Percentiles rank a stretch among this genome's conserved stretches.
Evolutionary conservation across 1,140 invertebrate genomes (phyloP).

Genomic region (Vanessa tameamea): DNA sequence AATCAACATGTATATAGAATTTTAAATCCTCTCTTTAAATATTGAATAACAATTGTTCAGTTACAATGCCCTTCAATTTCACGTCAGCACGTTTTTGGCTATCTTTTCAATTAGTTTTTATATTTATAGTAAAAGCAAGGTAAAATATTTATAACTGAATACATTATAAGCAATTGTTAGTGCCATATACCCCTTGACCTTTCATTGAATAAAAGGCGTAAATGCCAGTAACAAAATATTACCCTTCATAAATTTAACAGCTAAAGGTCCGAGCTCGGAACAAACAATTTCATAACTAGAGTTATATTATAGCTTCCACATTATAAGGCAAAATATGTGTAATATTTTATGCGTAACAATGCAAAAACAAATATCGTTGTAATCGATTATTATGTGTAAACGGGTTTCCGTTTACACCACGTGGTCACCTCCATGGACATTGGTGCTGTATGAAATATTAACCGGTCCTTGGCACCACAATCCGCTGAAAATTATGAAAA

Average conservation of each 20-base stretch:
- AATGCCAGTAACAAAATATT: constrained; percentile 11
- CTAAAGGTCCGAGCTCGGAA: constrained; percentile 2
- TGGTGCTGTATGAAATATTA: too few relatives aligned
- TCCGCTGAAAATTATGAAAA: too few relatives aligned
- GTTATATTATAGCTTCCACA: background rate
- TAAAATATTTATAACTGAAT: constrained; percentile 15
- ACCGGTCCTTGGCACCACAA: too few relatives aligned
- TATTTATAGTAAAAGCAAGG: constrained; percentile 12
- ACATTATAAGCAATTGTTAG: constrained; percentile 19
- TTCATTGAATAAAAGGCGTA: constrained; percentile 17
- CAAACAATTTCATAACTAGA: constrained; percentile 1
- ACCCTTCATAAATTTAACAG: constrained; percentile 4
- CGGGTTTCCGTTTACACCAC: too few relatives aligned
- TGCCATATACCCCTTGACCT: constrained; percentile 16
- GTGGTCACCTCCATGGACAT: too few relatives aligned
- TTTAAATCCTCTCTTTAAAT: background rate
- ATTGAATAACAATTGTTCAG: background rate
- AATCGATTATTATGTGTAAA: too few relatives aligned
- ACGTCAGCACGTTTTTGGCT: constrained; percentile 2
- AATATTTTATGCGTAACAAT: background rate
- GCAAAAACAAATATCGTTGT: background rate
- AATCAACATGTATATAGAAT: background rate
- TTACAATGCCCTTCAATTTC: constrained; percentile 6
- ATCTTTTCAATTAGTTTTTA: constrained; percentile 19
- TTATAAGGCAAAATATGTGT: background rate